A percentile compares a stretch with the other conserved stretches of the same genome.
phyloP scores from a whole-genome alignment of 2,888 invertebrate genomes.

The Idaea aversata region DNA sequence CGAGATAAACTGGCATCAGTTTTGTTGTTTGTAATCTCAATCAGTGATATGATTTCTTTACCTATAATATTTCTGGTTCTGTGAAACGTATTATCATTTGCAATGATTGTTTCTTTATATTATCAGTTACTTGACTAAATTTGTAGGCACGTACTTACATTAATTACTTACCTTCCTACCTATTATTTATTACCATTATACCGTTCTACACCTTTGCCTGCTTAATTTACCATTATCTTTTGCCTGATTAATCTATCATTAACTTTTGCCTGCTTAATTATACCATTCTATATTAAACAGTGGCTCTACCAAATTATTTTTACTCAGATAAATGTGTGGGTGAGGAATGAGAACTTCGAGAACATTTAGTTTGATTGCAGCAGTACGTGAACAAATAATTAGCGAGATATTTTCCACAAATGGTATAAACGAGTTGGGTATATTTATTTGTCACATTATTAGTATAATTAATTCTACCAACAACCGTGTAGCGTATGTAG shows the following conservation, averaged over 20 bases:
- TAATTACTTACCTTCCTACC: background rate
- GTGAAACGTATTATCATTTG: background rate
- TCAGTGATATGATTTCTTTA: background rate
- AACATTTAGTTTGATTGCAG: no score
- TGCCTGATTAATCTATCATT: no score
- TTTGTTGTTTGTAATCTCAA: background rate
- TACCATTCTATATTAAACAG: no score
- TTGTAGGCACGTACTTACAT: no score
- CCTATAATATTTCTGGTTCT: background rate
- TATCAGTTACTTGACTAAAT: no score
- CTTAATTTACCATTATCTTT: no score
- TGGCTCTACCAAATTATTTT: background rate
- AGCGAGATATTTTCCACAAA: background rate
- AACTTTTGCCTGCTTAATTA: no score
- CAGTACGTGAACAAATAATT: background rate
- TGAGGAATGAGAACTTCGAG: background rate
- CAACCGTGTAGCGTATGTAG: conserved; percentile 11
- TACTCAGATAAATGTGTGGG: background rate
- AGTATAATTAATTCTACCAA: conserved; percentile 16
- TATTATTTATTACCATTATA: background rate
- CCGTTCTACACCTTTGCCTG: no score
- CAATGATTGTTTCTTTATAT: background rate
- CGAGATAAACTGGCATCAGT: no score
- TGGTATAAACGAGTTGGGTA: background rate
- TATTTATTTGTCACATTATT: conserved; percentile 14